Conservation (phyloP, 2,888 invertebrate genomes). For the Unio delphinus region DNA sequence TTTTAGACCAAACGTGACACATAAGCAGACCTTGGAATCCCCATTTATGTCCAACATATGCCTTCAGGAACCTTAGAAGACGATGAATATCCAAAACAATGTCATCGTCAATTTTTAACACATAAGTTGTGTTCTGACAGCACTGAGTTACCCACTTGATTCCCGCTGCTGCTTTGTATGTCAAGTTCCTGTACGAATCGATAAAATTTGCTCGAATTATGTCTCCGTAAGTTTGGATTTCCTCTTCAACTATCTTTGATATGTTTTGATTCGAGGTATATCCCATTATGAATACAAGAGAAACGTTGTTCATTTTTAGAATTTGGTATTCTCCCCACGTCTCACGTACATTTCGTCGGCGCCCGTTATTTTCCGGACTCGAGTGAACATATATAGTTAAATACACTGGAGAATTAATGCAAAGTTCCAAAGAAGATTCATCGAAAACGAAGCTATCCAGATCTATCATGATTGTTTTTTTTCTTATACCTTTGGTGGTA, state of each 20-base stretch:
- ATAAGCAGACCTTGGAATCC: constrained; percentile 41
- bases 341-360: constrained; percentile 57
- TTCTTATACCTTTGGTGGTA: too few relatives aligned
- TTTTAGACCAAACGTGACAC: constrained; percentile 67
- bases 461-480: too few relatives aligned
- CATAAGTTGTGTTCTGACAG: constrained; percentile 64
- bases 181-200: constrained; percentile 72
- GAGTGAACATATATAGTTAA: constrained; percentile 66
- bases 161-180: constrained; percentile 72
- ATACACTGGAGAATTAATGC: constrained; percentile 11
- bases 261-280: constrained; percentile 32
- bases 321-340: constrained; percentile 63
- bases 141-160: constrained; percentile 69
- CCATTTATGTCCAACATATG: constrained; percentile 32
- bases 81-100: constrained; percentile 73
- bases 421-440: too few relatives aligned
- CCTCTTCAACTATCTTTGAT: constrained; percentile 55
- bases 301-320: constrained; percentile 43
- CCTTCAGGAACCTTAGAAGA: constrained; percentile 39
- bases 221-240: constrained; percentile 60
- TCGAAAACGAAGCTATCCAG: too few relatives aligned
- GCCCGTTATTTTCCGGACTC: constrained; percentile 61
- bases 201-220: constrained; percentile 69
- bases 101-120: constrained; percentile 73
- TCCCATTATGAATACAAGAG: constrained; percentile 67